Evolutionary conservation across 2,888 invertebrate species (phyloP).

Genomic region (Netelia inedita): DNA sequence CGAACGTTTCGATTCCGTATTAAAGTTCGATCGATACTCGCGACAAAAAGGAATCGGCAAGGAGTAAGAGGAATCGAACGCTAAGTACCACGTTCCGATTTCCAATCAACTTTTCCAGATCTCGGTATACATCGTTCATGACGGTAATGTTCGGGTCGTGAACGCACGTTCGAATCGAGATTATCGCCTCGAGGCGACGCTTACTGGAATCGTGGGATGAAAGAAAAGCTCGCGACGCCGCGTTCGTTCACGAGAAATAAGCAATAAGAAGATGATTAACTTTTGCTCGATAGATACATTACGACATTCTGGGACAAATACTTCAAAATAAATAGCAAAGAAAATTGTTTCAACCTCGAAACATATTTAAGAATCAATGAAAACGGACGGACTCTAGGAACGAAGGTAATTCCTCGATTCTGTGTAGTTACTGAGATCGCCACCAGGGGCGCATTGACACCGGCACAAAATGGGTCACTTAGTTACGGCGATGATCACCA

Average conservation of each 20-base stretch:
- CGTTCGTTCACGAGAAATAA: conserved; percentile 3
- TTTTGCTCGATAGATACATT: not conserved
- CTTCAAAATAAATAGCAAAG: not conserved
- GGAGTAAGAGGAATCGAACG: too few relatives aligned
- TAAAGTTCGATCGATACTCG: too few relatives aligned
- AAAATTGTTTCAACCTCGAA: not conserved
- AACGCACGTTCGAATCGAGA: conserved; percentile 36
- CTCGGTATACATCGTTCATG: conserved; percentile 40
- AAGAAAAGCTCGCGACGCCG: conserved; percentile 7
- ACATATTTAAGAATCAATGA: not conserved
- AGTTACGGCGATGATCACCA: too few relatives aligned
- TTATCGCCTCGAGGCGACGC: conserved; percentile 18
- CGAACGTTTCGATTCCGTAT: too few relatives aligned
- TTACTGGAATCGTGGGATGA: conserved; percentile 25
- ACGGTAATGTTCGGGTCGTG: conserved; percentile 39
- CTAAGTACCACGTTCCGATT: conserved; percentile 41
- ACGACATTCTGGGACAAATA: conserved; percentile 11
- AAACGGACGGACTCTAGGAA: too few relatives aligned
- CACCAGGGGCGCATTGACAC: too few relatives aligned
- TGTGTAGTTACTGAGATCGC: too few relatives aligned
- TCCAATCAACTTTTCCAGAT: conserved; percentile 56
- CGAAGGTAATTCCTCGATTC: too few relatives aligned
- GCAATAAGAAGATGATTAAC: not conserved
- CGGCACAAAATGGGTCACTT: too few relatives aligned
- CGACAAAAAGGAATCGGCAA: too few relatives aligned